A percentile compares a stretch with the other conserved stretches of the same genome.
Evolutionary conservation across 2,113 vertebrate species (phyloP).

Genomic region (Lucifuga dentata): DNA sequence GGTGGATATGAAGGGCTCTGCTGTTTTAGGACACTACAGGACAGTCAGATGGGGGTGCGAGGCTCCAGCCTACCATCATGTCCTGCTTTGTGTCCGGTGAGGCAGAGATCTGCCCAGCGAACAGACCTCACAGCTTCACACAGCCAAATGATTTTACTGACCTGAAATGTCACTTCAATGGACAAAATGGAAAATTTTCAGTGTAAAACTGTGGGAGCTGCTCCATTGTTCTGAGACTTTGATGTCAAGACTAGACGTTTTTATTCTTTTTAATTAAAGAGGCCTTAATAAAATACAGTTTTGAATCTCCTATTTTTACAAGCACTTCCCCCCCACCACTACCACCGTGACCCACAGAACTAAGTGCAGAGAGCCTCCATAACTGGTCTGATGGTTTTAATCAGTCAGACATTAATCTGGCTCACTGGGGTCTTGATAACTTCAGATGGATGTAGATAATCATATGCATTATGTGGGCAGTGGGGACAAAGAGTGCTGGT

Average conservation of each 20-base stretch:
- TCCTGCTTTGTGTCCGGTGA: conserved; percentile 18
- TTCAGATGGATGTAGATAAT: conserved; percentile 82
- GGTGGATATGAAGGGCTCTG: conserved; percentile 37
- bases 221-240: conserved; percentile 23
- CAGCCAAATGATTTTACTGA: conserved; percentile 2
- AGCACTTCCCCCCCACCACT: conserved; percentile 21
- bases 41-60: neutral
- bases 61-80: neutral
- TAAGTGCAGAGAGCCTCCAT: conserved; percentile 32
- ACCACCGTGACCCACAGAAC: conserved; percentile 17
- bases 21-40: conserved; percentile 53
- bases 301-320: conserved; percentile 40
- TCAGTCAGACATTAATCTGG: conserved; percentile 30
- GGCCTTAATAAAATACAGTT: conserved; percentile 76
- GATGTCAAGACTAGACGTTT: conserved; percentile 61
- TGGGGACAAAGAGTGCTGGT: conserved; percentile 71
- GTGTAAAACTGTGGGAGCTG: conserved; percentile 38
- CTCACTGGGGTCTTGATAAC: conserved; percentile 58
- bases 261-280: conserved; percentile 69
- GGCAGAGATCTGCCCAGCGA: conserved; percentile 26
- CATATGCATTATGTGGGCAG: conserved; percentile 76
- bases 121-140: conserved; percentile 41
- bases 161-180: conserved; percentile 35
- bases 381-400: conserved; percentile 30
- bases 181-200: conserved; percentile 30